phyloP scores from a whole-genome alignment of 2,113 vertebrate genomes.

The Gopherus flavomarginatus region DNA sequence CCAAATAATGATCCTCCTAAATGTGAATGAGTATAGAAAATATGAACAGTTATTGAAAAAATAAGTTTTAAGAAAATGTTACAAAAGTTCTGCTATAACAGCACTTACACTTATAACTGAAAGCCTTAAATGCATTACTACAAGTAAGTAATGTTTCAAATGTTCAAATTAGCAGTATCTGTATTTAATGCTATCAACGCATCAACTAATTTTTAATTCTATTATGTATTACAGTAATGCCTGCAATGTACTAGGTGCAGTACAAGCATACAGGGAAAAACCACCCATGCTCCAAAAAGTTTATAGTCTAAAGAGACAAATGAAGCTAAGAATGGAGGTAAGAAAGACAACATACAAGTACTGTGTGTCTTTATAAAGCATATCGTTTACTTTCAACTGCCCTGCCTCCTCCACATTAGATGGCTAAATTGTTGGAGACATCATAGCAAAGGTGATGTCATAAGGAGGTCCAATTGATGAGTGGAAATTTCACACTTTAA shows the following conservation, averaged over 20 bases:
- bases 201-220: neutral
- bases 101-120: too few relatives aligned
- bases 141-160: neutral
- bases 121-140: neutral
- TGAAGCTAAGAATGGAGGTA: neutral
- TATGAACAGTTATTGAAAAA: neutral
- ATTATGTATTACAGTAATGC: neutral
- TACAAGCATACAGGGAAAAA: neutral
- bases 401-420: neutral
- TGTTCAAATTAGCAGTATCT: neutral
- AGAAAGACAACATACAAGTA: neutral
- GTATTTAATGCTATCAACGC: neutral
- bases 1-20: neutral
- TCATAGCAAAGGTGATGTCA: neutral
- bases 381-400: neutral
- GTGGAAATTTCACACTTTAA: neutral
- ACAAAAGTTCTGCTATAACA: neutral
- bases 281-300: neutral
- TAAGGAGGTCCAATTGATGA: neutral
- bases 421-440: neutral
- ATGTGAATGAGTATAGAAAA: neutral
- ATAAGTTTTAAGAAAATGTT: neutral
- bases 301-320: neutral
- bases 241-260: neutral
- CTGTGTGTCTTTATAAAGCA: neutral